Base-by-base conservation (phyloP, 2,113 vertebrate genomes). In the Dromas ardeola region DNA sequence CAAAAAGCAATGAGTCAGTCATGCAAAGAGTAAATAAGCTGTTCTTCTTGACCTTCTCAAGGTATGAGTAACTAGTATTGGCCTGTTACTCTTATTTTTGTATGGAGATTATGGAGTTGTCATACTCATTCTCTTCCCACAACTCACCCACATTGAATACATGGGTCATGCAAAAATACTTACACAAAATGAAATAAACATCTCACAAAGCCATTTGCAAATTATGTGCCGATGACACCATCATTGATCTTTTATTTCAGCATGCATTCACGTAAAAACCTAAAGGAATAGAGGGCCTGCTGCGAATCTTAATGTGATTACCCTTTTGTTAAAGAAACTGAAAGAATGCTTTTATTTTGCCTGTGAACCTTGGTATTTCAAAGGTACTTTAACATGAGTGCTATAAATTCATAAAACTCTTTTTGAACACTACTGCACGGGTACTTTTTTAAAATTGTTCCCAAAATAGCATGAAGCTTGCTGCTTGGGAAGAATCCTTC, bases 41-140 rank as follows among this genome's bases (percentile, higher is more conserved):
- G 30, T 43, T 90, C 50, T 67, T 61, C 56, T 45, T 86, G 42
- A 72, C 53, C 53, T 78, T 95, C 67, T 86, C 34, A 62, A 69
- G 27, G 16, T 69, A 87, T 92, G 81, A 94, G 65, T 96, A 96
- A 96, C 66, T 66, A 76, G 14, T 72, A n/a, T 34, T 93, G 79
- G 81, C 40, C 73, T 88, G 49, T 86, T 92, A 56, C 36, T 82
- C 50, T 87, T 87, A 76, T 79, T 91, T 91, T 87, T 80, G 4
- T 70, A 27, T 47, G 27, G 30, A 61, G n/a, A 80, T 90, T 85
- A 61, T 52, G 30, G 40, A 80, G 25, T 27, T 82, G 34, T 67
- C 81, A 72, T 88, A 40, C 15, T 89, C 50, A 20, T 86, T 59
- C 36, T 92, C 72, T 92, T 91, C 73, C 86, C 59, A 97, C 92